Evolutionary conservation across 2,888 invertebrate species (phyloP).

Genomic region (Drosophila testacea): DNA sequence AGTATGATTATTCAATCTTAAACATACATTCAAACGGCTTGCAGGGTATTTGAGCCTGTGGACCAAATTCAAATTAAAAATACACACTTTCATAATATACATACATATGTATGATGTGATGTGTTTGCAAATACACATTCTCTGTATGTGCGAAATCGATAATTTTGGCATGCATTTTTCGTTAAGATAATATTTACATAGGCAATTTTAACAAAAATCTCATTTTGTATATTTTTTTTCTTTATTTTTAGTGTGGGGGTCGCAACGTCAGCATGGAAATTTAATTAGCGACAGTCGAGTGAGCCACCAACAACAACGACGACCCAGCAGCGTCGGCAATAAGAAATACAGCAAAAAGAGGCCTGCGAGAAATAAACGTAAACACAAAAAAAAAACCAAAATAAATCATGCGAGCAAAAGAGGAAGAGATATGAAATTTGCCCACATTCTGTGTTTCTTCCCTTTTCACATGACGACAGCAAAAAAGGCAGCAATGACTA

Average conservation of each 20-base stretch:
- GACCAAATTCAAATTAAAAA: background rate
- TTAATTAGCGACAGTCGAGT: conserved; percentile 73
- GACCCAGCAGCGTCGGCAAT: conserved; percentile 21
- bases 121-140: background rate
- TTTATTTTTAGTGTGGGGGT: conserved; percentile 76
- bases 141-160: conserved; percentile 17
- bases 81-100: background rate
- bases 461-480: conserved; percentile 76
- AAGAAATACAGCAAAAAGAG: conserved; percentile 37
- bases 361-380: conserved; percentile 50
- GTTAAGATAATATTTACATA: conserved; percentile 40
- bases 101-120: too few species aligned
- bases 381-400: conserved; percentile 40
- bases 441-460: conserved; percentile 24
- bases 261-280: conserved; percentile 74
- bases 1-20: background rate
- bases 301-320: conserved; percentile 41
- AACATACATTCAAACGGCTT: background rate
- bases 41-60: background rate
- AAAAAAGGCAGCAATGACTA: conserved; percentile 29
- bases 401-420: conserved; percentile 51
- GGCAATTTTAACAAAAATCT: conserved; percentile 43
- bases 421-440: conserved; percentile 30
- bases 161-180: conserved; percentile 31
- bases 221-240: conserved; percentile 73